phyloP scores from a whole-genome alignment of 2,797 vertebrate genomes.

The Poeciliopsis paucimaculata region DNA sequence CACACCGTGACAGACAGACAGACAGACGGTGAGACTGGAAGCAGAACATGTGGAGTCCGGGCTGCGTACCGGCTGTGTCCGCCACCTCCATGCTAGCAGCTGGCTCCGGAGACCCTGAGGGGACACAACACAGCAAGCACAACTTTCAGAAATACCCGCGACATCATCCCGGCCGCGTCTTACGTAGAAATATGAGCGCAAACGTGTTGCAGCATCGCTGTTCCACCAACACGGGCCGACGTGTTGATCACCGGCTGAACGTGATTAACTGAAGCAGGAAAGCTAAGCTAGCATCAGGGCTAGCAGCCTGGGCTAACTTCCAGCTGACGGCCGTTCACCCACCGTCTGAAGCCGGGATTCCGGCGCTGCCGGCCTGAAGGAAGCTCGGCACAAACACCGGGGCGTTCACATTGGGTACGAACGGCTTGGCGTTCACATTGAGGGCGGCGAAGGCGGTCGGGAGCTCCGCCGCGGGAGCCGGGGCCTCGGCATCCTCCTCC shows the following conservation, averaged over 20 bases:
- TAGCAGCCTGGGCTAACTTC: conserved; percentile 72
- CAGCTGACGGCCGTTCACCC: conserved; percentile 50
- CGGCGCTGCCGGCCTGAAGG: conserved; percentile 73
- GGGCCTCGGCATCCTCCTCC: conserved; percentile 91
- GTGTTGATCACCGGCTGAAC: conserved; percentile 58
- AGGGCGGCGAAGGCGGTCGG: conserved; percentile 90
- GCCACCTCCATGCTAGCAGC: conserved; percentile 93
- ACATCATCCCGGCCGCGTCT: conserved; percentile 2
- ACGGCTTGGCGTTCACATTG: conserved; percentile 96
- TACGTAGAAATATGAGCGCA: neutral
- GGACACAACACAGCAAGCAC: conserved; percentile 49
- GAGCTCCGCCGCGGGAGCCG: conserved; percentile 82
- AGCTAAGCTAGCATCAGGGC: conserved; percentile 72
- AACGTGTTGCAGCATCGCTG: neutral
- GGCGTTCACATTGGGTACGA: conserved; percentile 94
- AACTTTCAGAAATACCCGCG: conserved; percentile 50
- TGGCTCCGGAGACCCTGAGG: conserved; percentile 86
- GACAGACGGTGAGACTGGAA: neutral
- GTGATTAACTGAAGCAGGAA: conserved; percentile 23
- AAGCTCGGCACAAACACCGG: conserved; percentile 94
- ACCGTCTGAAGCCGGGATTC: conserved; percentile 77
- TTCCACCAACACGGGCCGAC: conserved; percentile 20
- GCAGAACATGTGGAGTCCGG: neutral
- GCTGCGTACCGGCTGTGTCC: conserved; percentile 87
- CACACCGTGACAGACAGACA: neutral